Percentiles rank a stretch among this genome's conserved stretches.
Conservation (phyloP, 1,140 invertebrate genomes). For the Zaprionus inermis region DNA sequence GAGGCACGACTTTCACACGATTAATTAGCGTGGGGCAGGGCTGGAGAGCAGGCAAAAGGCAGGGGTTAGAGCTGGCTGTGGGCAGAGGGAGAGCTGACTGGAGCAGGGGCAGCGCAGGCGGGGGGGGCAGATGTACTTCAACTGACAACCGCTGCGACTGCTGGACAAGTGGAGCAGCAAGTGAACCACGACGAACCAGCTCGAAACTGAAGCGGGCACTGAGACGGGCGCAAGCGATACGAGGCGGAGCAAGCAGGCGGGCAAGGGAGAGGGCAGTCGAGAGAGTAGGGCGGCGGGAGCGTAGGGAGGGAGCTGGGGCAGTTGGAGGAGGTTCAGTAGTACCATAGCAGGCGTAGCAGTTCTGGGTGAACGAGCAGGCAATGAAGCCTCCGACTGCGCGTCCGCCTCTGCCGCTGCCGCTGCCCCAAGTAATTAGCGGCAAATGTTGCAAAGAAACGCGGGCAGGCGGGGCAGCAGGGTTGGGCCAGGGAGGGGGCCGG, state of each 20-base stretch:
- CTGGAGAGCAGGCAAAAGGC: not conserved
- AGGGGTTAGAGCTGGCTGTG: no score
- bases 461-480: not conserved
- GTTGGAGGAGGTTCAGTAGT: not conserved
- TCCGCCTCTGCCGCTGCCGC: no score
- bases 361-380: slow-evolving; percentile 14
- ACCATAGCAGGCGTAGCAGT: not conserved
- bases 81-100: not conserved
- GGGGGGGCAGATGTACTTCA: not conserved
- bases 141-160: slow-evolving; percentile 6
- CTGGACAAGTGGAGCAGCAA: slow-evolving; percentile 44
- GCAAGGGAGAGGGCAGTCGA: no score
- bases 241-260: slow-evolving; percentile 1
- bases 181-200: slow-evolving; percentile 38
- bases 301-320: not conserved
- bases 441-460: slow-evolving; percentile 30
- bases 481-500: not conserved
- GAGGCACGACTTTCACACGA: slow-evolving; percentile 59
- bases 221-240: slow-evolving; percentile 33
- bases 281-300: not conserved
- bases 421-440: slow-evolving; percentile 31
- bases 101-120: not conserved
- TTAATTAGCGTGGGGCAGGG: slow-evolving; percentile 54
- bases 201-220: slow-evolving; percentile 20
- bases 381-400: not conserved